phyloP scores from a whole-genome alignment of 2,888 invertebrate genomes.

The Tortrix viridana region DNA sequence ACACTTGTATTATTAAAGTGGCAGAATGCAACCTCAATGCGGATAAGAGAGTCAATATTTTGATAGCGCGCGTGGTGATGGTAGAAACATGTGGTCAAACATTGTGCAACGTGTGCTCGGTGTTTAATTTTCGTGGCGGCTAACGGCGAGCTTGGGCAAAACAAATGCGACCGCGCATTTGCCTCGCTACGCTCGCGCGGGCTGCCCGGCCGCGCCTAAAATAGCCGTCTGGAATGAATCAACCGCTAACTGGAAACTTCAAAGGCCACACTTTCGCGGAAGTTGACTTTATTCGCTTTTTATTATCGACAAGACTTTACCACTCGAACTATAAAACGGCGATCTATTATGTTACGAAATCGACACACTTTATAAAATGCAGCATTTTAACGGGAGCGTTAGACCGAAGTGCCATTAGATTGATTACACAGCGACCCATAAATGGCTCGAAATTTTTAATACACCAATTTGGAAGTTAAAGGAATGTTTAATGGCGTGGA shows the following conservation, averaged over 20 bases:
- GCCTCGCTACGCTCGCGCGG: conserved; percentile 54
- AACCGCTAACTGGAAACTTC: conserved; percentile 74
- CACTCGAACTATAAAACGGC: conserved; percentile 3
- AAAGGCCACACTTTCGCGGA: conserved; percentile 71
- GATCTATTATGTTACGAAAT: conserved; percentile 1
- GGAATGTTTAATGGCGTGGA: conserved; percentile 71
- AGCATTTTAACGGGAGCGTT: neutral
- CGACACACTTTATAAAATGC: neutral
- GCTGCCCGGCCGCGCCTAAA: conserved; percentile 58
- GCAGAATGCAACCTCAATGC: conserved; percentile 70
- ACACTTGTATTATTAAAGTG: conserved; percentile 63
- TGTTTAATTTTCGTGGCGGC: conserved; percentile 65
- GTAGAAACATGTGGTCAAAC: conserved; percentile 80
- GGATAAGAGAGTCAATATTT: conserved; percentile 82
- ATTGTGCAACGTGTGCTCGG: conserved; percentile 72
- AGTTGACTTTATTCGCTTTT: conserved; percentile 47
- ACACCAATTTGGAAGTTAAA: conserved; percentile 61
- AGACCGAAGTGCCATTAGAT: conserved; percentile 33
- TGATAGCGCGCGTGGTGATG: conserved; percentile 77
- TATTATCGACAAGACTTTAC: conserved; percentile 32
- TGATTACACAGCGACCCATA: conserved; percentile 45
- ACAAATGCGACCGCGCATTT: conserved; percentile 66
- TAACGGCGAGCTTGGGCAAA: conserved; percentile 57
- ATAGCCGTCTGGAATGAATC: conserved; percentile 72
- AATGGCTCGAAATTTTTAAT: conserved; percentile 56